Evolutionary conservation across 2,113 vertebrate genomes (phyloP), one percentile per base, ranked within the genome.

Genomic region (Opisthocomus hoazin): DNA sequence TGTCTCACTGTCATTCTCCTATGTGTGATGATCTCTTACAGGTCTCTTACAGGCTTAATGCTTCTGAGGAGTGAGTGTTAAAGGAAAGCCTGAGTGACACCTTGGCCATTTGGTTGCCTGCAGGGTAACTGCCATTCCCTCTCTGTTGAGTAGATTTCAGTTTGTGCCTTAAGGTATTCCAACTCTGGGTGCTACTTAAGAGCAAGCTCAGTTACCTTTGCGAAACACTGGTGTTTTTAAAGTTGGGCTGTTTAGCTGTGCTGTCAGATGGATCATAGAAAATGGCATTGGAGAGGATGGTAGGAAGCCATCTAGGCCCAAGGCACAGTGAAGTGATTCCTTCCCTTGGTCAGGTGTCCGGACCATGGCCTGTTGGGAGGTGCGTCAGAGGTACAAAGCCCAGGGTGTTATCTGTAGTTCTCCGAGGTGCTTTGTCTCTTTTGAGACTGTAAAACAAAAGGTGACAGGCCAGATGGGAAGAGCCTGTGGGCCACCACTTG

Each of bases 1-100:
- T 63, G 15, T 71, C 43, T 89, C n/a, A 3, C 37, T 84, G 56
- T 50, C 26, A 3, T 91, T 91, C 39, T 60, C 74, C 17, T 15
- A 20, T 1, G 0, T 7, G 65, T 73, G 57, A 32, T 1, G 1
- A 9, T 88, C 45, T 63, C 56, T 56, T 84, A 29, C 0, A 39
- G 10, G 41, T 84, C 50, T 66, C 58, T 39, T 82, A 9, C 36
- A 48, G 37, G 22, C 63, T 53, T 54, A 19, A 19, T 34, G 75
- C 34, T 39, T 39, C 34, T 43, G 70, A 75, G 51, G 51, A 60
- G 16, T 7, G 39, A 5, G 29, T 37, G 65, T 36, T 75, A 16
- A 27, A 71, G 70, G 86, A 68, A 36, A 64, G 10, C 27, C 74
- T 54, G 60, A 56, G 5, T 41, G 32, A 39, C 34, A 15, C 50